These are phyloP conservation scores for Rhinatrema bivittatum DNA, from an alignment of 2,797 vertebrate species.

Conservation along the genomic window DNA sequence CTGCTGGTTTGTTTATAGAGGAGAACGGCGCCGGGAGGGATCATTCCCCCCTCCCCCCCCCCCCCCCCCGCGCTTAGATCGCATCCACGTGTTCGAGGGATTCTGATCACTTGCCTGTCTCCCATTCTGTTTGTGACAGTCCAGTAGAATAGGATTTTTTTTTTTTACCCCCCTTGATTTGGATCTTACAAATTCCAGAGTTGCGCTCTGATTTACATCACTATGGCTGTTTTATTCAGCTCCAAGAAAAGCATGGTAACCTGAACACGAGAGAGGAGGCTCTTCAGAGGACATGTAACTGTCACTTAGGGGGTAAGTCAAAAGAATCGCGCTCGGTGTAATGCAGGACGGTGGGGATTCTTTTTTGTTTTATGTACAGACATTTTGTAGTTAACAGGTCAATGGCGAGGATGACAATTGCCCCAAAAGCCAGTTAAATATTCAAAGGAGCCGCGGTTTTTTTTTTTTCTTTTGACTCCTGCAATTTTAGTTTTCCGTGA, in stretches of 20 bases:
- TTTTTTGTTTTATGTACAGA: too few species aligned
- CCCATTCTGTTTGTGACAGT: neutral
- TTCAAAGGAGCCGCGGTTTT: too few species aligned
- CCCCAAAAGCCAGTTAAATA: too few species aligned
- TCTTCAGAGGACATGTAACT: too few species aligned
- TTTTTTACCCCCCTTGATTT: too few species aligned
- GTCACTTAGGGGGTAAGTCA: too few species aligned
- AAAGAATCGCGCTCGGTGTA: too few species aligned
- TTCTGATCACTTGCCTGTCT: neutral
- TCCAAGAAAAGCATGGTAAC: neutral
- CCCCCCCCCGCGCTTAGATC: neutral
- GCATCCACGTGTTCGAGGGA: conserved; percentile 26
- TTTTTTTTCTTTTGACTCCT: neutral
- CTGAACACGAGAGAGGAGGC: too few species aligned
- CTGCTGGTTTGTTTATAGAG: conserved; percentile 11
- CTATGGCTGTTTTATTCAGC: neutral
- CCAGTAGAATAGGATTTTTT: neutral
- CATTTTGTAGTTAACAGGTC: too few species aligned
- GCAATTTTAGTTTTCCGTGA: neutral
- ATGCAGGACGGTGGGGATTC: too few species aligned
- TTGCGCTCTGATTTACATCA: neutral
- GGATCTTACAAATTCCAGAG: too few species aligned
- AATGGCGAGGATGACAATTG: too few species aligned
- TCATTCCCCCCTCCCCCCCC: neutral
- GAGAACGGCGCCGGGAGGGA: conserved; percentile 2